Evolutionary conservation across 2,113 vertebrate species (phyloP), one percentile per base, ranked within the genome.

Genomic region (Dendrocopos noguchii): DNA sequence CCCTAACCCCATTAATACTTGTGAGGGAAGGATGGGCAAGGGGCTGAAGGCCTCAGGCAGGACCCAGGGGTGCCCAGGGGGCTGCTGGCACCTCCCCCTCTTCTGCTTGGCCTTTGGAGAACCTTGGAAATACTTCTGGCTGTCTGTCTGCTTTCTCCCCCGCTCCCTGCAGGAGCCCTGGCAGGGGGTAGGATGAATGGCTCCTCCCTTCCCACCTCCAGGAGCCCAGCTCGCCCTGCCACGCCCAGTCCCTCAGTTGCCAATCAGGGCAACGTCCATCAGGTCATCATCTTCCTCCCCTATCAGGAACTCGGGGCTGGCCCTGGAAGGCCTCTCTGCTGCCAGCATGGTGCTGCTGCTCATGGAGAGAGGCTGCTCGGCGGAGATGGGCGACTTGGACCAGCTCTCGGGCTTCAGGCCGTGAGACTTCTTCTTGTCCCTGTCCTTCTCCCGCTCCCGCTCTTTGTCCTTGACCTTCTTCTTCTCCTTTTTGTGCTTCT

Each of bases 401-500:
- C 99, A 99, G 94, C 98, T 98, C 97, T 99, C 99, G 2, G 98
- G 97, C 95, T 99, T 99, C 67, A 99, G 96, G 50, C 98, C 97
- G 75, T 99, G 98, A 1, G 98, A 98, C 36, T 99, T 99, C 97
- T 99, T 99, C 97, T 99, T 99, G 92, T 99, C 98, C 84, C 99
- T 97, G 61, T 99, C 98, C 87, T 98, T 97, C 3, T 99, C 99
- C 46, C 99, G 95, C 7, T 99, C 99, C 73, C 98, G 61, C 33
- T 98, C 98, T 88, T 98, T 98, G 85, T 99, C 99, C 36, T 99
- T 99, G 71, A 98, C 98, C 95, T 99, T 99, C 87, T 99, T 99
- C 97, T 99, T 99, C 93, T 99, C 98, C 82, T 99, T 99, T 97
- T 99, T 99, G 98, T 99, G 99, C 89, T 99, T 99, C 96, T 99